Percentiles rank a stretch among this genome's conserved stretches.
Conservation (phyloP, 2,113 vertebrate species). For the Apteryx mantelli region DNA sequence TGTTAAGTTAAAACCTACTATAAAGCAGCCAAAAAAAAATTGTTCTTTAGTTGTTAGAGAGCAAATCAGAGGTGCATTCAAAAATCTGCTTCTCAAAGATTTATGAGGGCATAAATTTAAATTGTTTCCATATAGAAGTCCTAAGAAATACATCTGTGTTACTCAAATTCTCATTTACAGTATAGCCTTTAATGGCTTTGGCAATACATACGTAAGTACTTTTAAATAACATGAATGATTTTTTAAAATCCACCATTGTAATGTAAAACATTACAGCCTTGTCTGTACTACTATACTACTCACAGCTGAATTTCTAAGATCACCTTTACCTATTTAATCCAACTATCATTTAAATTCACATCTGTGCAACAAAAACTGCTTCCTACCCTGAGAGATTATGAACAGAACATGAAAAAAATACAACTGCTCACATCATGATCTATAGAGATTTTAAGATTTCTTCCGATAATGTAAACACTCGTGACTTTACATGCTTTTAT, state of each 20-base stretch:
- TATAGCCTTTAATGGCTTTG: background rate
- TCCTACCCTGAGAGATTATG: background rate
- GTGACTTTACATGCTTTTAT: too few relatives aligned
- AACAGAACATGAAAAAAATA: background rate
- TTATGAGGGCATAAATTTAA: background rate
- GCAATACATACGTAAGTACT: background rate
- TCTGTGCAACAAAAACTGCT: background rate
- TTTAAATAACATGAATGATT: background rate
- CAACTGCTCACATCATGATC: background rate
- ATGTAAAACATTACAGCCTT: background rate
- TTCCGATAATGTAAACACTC: background rate
- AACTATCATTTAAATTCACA: background rate
- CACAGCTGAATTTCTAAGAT: background rate
- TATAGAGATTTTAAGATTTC: background rate
- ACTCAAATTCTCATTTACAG: background rate
- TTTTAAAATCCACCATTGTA: background rate
- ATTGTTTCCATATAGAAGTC: background rate
- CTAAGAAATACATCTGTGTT: background rate
- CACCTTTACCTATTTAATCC: background rate
- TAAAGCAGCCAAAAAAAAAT: background rate
- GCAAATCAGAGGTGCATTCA: background rate
- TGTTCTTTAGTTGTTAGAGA: background rate
- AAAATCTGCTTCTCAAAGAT: conserved; percentile 1
- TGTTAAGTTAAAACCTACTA: background rate
- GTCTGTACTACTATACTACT: background rate